Base-by-base conservation (phyloP, 2,797 vertebrate species). In the Halcyon smyrnensis region DNA sequence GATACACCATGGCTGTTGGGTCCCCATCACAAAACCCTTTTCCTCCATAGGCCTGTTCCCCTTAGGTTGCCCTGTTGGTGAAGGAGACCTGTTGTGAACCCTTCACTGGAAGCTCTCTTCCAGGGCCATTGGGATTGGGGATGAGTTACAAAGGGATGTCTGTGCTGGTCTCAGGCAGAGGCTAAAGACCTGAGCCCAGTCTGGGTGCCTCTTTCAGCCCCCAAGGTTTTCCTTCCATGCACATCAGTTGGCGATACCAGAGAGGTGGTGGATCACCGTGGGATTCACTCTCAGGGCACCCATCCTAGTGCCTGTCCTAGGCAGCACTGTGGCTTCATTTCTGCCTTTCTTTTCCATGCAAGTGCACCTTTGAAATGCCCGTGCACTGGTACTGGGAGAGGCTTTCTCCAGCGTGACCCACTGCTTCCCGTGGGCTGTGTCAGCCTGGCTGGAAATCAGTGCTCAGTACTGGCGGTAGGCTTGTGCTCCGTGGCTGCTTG, bases 121-220 rank as follows among this genome's bases (percentile, higher is more conserved):
- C 19, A n/a, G 57, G 27, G 18, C 20, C 17, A 0, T 3, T 45
- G 46, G 36, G 56, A 9, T 8, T 21, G 10, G 34, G 20, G 28
- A 3, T 85, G 54, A 30, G 16, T 53, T 68, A 30, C 8, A 14
- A 14, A 18, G 34, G n/a, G 15, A 25, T 8, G 8, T 27, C 15
- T 3, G 1, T 0, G 1, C 14, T n/a, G 68, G 21, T 8, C 45
- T 81, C 14, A 2, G 1, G 3, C 1, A 2, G n/a, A 46, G 34
- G 8, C 32, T 28, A 8, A 23, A 41, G 82, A 7, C 17, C 6
- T 1, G 32, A 81, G 74, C 18, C 2, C 15, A 7, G 24, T 7
- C 18, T 23, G 60, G 30, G 9, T 70, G 60, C 32, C 13, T 46
- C 32, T 21, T 36, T 24, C 14, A 57, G 15, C 43, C 27, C 18